phyloP scores from a whole-genome alignment of 2,113 vertebrate species.

The Elaphurus davidianus region DNA sequence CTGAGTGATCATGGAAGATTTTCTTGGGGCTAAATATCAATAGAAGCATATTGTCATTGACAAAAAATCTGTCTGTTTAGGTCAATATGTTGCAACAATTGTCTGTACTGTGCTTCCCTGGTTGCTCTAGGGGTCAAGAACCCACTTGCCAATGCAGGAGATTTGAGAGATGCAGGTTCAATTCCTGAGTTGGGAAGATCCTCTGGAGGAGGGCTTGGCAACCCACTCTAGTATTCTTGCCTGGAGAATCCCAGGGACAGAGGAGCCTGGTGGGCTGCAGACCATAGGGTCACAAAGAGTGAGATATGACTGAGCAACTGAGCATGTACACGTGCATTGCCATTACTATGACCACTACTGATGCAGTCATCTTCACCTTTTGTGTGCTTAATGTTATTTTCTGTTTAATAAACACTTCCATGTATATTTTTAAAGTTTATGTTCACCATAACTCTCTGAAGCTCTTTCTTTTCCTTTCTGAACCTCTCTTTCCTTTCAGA shows the following conservation, averaged over 20 bases:
- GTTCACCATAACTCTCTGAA: background rate
- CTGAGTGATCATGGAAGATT: background rate
- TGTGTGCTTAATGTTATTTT: background rate
- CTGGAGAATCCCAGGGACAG: background rate
- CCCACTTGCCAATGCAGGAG: background rate
- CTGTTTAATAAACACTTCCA: background rate
- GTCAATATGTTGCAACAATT: background rate
- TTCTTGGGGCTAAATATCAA: background rate
- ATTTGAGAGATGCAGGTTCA: background rate
- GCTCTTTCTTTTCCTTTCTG: background rate
- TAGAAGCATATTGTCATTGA: background rate
- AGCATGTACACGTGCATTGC: background rate
- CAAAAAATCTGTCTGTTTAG: background rate
- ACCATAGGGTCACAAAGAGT: background rate
- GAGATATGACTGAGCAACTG: background rate
- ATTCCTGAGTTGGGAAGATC: background rate
- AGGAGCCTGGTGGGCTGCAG: background rate
- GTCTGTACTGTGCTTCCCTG: background rate
- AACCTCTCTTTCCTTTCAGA: background rate
- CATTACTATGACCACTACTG: background rate
- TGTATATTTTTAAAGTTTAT: background rate
- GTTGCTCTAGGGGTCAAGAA: background rate
- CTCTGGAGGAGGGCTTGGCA: background rate
- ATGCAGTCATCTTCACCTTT: background rate
- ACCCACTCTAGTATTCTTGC: background rate